Conservation (phyloP, 2,797 vertebrate species). For the Onychomys arenicola region DNA sequence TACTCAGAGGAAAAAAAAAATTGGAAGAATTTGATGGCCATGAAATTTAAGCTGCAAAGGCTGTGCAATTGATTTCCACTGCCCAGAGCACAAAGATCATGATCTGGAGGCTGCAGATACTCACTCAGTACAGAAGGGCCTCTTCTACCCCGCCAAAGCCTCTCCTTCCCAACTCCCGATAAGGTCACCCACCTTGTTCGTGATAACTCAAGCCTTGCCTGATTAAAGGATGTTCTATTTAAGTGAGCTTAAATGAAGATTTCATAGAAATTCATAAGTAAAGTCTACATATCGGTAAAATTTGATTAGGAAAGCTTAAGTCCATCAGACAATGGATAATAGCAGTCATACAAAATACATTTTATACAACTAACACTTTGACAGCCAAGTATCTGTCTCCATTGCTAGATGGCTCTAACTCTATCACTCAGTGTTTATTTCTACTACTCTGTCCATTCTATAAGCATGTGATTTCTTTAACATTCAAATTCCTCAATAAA, state of each 20-base stretch:
- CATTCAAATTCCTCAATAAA: constrained; percentile 5
- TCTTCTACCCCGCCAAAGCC: background rate
- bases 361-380: background rate
- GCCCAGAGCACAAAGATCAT: background rate
- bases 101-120: background rate
- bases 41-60: constrained; percentile 14
- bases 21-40: background rate
- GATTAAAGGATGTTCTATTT: background rate
- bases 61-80: background rate
- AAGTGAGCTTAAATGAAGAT: background rate
- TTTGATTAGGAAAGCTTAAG: background rate
- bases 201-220: background rate
- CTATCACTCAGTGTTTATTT: background rate
- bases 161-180: background rate
- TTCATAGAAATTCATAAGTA: background rate
- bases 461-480: constrained; percentile 2
- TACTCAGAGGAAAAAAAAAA: background rate
- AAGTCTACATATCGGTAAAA: background rate
- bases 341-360: background rate
- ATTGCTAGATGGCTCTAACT: background rate
- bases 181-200: constrained; percentile 1
- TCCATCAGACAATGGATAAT: background rate
- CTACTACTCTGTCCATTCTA: background rate
- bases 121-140: background rate
- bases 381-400: background rate